These are phyloP conservation scores for Anaspis maculata DNA, from an alignment of 2,888 invertebrate genomes.

Conservation along the genomic window DNA sequence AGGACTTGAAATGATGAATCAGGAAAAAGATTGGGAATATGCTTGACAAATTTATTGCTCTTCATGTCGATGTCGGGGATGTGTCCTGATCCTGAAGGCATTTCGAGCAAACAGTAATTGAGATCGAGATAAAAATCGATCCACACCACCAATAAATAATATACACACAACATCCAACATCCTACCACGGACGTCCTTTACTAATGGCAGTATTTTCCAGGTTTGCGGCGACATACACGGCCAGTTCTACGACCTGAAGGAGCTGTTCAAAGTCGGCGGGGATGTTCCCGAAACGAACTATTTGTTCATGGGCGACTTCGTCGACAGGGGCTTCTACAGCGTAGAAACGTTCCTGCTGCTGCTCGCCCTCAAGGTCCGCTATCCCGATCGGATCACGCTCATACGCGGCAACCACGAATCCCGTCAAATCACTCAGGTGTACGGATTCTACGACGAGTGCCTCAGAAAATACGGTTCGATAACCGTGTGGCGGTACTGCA, in stretches of 20 bases:
- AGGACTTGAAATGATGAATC: no score
- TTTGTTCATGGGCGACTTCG: conserved; percentile 99
- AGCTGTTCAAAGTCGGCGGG: conserved; percentile 95
- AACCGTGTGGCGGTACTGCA: conserved; percentile 98
- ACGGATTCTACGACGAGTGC: conserved; percentile 99
- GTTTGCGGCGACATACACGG: conserved; percentile 99
- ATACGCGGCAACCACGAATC: conserved; percentile 99
- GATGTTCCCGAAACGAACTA: conserved; percentile 99
- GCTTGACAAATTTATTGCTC: no score
- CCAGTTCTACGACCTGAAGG: conserved; percentile 97
- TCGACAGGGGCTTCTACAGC: conserved; percentile 97
- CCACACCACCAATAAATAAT: no score
- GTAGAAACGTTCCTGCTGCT: conserved; percentile 96
- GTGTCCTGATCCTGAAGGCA: no score
- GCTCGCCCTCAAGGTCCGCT: conserved; percentile 93
- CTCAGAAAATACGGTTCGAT: conserved; percentile 96
- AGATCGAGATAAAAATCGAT: no score
- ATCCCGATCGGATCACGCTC: conserved; percentile 96
- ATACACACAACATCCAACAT: no score
- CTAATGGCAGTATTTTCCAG: no score
- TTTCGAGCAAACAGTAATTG: no score
- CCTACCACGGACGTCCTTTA: no score
- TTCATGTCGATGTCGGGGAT: no score
- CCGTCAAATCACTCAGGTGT: conserved; percentile 98
- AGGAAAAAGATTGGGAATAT: no score